These are phyloP conservation scores for Frankliniella fusca DNA, from an alignment of 2,888 invertebrate genomes.

Conservation along the genomic window DNA sequence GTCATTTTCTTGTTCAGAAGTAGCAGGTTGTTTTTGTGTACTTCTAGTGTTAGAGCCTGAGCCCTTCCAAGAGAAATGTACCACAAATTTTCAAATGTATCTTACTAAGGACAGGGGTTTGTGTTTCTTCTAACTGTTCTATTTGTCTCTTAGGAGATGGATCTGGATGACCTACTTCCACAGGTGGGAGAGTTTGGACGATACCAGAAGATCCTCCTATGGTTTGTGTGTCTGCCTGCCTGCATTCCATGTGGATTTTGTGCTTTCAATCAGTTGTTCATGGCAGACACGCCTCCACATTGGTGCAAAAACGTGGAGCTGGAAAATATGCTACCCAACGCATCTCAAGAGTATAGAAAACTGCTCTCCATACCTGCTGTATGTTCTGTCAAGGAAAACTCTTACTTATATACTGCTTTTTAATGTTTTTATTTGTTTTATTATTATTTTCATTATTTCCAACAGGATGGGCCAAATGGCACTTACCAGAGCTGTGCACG, in stretches of 20 bases:
- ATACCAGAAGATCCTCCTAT: conserved; percentile 79
- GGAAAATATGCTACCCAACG: conserved; percentile 53
- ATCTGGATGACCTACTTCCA: conserved; percentile 79
- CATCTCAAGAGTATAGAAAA: conserved; percentile 58
- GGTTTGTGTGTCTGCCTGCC: conserved; percentile 83
- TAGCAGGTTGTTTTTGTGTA: too few relatives aligned
- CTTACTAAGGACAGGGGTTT: too few relatives aligned
- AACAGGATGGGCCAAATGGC: conserved; percentile 39
- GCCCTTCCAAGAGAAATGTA: not conserved
- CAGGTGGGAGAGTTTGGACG: conserved; percentile 84
- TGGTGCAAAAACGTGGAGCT: conserved; percentile 71
- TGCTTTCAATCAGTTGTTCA: conserved; percentile 89
- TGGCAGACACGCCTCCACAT: conserved; percentile 81
- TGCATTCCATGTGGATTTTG: conserved; percentile 88
- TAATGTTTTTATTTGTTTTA: not conserved
- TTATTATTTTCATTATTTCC: conserved; percentile 17
- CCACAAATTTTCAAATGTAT: not conserved
- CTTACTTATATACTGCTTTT: conserved; percentile 7
- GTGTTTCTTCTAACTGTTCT: not conserved
- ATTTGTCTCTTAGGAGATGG: conserved; percentile 55
- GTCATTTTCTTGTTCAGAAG: too few relatives aligned
- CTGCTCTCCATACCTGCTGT: conserved; percentile 60
- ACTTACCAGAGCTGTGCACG: conserved; percentile 66
- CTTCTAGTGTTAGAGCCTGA: too few relatives aligned
- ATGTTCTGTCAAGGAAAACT: not conserved